Base-by-base conservation (phyloP, 2,888 invertebrate genomes). In the Lasioglossum villosulum region DNA sequence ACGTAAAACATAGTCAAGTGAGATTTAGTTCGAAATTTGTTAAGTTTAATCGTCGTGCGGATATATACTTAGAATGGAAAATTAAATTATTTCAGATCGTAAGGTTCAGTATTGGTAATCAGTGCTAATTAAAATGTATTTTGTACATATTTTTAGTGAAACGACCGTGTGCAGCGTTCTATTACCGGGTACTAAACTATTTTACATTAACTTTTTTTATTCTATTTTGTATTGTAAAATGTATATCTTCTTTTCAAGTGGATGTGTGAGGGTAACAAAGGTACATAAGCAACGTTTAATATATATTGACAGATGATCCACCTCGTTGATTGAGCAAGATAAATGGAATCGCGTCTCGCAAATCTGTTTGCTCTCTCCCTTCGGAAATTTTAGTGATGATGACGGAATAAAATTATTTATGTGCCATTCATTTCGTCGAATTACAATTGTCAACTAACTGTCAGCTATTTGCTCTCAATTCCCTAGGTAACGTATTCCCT, bases 381-480 rank as follows among this genome's bases (percentile, higher is more conserved):
- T 76, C 77, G 80, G 78, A 68, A 88, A 78, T 37, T 83, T 84
- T 83, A 86, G 84, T 72, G 82, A 30, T 86, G 85, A 87, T 72
- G 78, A 87, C 88, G 89, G 77, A 83, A 91, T 92, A 91, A 89
- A 92, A 91, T 92, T 93, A 92, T 91, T 93, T 92, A 94, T 94
- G 95, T 95, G 95, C 95, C 94, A 95, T 95, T 94, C 91, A 92
- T 86, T 86, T 89, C 86, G 89, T 90, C 86, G 90, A 91, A 90
- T 93, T 93, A 89, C 84, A 93, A 93, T 93, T 87, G 82, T 88
- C 83, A 83, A 88, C 79, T 84, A 77, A 86, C 52, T 89, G 63
- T 76, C 74, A 81, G 88, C 76, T 86, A 86, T 80, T 86, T 87
- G 74, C 59, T 81, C 63, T 66, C 72, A 81, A 59, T 82, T 80